Conservation (phyloP, 2,888 invertebrate species). For the Mythimna albipuncta region DNA sequence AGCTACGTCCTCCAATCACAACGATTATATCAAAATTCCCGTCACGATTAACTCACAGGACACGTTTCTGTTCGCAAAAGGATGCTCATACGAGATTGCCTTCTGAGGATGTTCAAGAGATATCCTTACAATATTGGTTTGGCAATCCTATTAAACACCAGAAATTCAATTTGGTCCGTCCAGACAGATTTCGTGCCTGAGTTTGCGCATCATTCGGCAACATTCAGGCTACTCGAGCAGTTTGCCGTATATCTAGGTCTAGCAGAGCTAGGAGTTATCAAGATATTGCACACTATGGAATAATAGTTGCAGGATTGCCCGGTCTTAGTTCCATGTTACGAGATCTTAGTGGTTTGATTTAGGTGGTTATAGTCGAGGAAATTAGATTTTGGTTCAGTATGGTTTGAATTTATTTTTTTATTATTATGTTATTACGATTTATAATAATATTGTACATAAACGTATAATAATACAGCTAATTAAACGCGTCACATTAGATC, state of each 20-base stretch:
- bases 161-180: constrained; percentile 42
- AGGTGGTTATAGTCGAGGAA: constrained; percentile 6
- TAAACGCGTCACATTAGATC: too few species aligned
- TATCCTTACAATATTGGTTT: constrained; percentile 39
- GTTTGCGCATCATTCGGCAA: constrained; percentile 42
- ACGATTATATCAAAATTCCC: neutral
- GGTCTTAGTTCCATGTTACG: constrained; percentile 24
- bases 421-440: too few species aligned
- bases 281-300: constrained; percentile 51
- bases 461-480: too few species aligned
- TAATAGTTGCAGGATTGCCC: constrained; percentile 47
- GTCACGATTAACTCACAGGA: neutral
- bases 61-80: neutral
- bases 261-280: constrained; percentile 48
- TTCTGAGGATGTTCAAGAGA: neutral
- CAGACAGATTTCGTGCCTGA: constrained; percentile 55
- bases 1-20: neutral
- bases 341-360: constrained; percentile 36
- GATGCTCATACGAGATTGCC: neutral
- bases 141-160: constrained; percentile 47
- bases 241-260: constrained; percentile 30
- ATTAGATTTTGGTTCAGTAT: constrained; percentile 12
- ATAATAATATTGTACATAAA: too few species aligned
- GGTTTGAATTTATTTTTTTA: too few species aligned
- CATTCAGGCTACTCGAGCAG: constrained; percentile 16